phyloP scores from a whole-genome alignment of 1,140 invertebrate species.

The Andricus grossulariae region DNA sequence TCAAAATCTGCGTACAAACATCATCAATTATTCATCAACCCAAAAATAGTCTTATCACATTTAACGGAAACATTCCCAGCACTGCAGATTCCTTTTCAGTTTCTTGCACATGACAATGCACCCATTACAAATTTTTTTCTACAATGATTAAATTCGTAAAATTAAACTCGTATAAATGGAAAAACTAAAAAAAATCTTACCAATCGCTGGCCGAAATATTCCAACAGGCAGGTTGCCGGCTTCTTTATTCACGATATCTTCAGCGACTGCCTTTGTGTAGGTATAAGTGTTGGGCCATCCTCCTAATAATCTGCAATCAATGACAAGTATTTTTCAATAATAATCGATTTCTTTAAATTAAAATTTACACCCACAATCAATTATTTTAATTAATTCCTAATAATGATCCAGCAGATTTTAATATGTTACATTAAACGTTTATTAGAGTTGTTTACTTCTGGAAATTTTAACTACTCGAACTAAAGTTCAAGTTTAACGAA shows the following conservation, averaged over 20 bases:
- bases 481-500: constrained; percentile 15
- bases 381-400: background rate
- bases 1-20: too few relatives aligned
- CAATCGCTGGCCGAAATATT: constrained; percentile 88
- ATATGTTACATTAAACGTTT: background rate
- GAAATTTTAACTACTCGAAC: background rate
- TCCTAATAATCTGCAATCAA: constrained; percentile 72
- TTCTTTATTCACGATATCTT: constrained; percentile 78
- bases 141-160: background rate
- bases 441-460: background rate
- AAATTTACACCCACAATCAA: too few relatives aligned
- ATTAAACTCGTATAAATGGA: background rate
- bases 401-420: background rate
- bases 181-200: constrained; percentile 60
- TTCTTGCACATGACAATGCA: too few relatives aligned
- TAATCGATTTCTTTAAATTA: background rate
- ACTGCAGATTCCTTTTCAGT: too few relatives aligned
- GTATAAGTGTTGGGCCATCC: constrained; percentile 84
- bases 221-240: constrained; percentile 80
- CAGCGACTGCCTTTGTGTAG: constrained; percentile 84
- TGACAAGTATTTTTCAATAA: background rate
- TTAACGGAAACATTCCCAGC: too few relatives aligned
- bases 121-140: too few relatives aligned
- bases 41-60: too few relatives aligned
- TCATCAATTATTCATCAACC: too few relatives aligned